Percentiles rank a stretch among this genome's conserved stretches.
Evolutionary conservation across 2,113 vertebrate species (phyloP).

Genomic region (Phalacrocorax pelagicus): DNA sequence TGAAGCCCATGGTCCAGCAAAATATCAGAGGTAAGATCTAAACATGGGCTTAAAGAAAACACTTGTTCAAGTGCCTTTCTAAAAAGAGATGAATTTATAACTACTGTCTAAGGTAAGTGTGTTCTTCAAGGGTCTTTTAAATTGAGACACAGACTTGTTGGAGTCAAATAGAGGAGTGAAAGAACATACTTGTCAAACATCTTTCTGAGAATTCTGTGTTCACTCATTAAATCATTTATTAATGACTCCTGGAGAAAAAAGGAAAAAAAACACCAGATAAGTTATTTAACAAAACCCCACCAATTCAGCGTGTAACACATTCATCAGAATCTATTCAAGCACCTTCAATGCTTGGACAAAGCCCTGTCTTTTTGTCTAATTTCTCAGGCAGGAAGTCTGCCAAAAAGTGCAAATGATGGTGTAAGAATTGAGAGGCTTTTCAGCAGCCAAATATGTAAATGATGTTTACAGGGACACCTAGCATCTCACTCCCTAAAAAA

Average conservation of each 20-base stretch:
- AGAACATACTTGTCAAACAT: conserved; percentile 14
- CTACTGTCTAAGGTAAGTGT: not conserved
- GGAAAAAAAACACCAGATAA: not conserved
- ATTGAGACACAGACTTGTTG: not conserved
- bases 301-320: conserved; percentile 43
- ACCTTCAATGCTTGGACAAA: conserved; percentile 53
- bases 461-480: conserved; percentile 16
- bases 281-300: conserved; percentile 39
- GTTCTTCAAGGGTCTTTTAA: not conserved
- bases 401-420: conserved; percentile 54
- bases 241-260: not conserved
- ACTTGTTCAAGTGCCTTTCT: not conserved
- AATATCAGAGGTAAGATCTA: not conserved
- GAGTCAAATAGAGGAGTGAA: not conserved
- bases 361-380: conserved; percentile 57
- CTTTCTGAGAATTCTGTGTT: conserved; percentile 17
- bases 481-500: not conserved
- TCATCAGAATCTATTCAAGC: conserved; percentile 55
- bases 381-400: conserved; percentile 61
- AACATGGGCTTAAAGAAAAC: not conserved
- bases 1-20: not conserved
- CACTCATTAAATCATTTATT: conserved; percentile 37
- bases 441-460: conserved; percentile 14
- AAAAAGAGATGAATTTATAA: not conserved
- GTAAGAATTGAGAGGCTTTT: conserved; percentile 38